Evolutionary conservation across 2,888 invertebrate species (phyloP), one percentile per base, ranked within the genome.

Genomic region (Embidobia sp.): DNA sequence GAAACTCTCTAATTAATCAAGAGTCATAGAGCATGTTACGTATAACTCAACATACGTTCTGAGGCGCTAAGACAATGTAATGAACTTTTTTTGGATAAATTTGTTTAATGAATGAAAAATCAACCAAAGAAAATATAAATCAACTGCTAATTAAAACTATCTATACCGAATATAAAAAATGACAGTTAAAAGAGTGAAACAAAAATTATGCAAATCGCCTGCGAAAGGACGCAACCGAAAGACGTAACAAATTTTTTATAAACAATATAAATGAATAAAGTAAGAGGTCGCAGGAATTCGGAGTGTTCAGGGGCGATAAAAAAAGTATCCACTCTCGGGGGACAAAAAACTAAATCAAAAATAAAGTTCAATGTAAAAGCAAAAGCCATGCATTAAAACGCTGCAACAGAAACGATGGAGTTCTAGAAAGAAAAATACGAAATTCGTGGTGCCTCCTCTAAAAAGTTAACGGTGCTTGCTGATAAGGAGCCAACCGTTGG

Each of bases 311-410:
- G 22, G 3, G 6, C 29, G 31, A 48, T 19, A 55, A 63, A 59
- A 66, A 44, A 27, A 53, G 16, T 8, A 37, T 27, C 1, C 13
- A n/a, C 49, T 26, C 26, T 26, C 26, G 10, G 16, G 15, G 16
- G 42, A 64, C 55, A 73, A 73, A 57, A 73, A 73, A 49, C 49
- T 64, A 48, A 73, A 73, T 73, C 35, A 66, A 27, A 46, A 75
- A 77, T 64, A 77, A 70, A 66, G 57, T 53, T 59, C 59, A 59
- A 61, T 66, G 70, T 59, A 66, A 70, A 64, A 72, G 70, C 64
- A 77, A 70, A 59, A 66, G 53, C 61, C 77, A 42, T 77, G 77
- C 77, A 66, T 77, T 67, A 77, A 72, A 77, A 67, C 44, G 61
- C 55, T 72, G 72, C 77, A 67, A 26, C 55, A 63, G 77, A 55